Evolutionary conservation across 2,113 vertebrate genomes (phyloP).

Genomic region (Perca flavescens): DNA sequence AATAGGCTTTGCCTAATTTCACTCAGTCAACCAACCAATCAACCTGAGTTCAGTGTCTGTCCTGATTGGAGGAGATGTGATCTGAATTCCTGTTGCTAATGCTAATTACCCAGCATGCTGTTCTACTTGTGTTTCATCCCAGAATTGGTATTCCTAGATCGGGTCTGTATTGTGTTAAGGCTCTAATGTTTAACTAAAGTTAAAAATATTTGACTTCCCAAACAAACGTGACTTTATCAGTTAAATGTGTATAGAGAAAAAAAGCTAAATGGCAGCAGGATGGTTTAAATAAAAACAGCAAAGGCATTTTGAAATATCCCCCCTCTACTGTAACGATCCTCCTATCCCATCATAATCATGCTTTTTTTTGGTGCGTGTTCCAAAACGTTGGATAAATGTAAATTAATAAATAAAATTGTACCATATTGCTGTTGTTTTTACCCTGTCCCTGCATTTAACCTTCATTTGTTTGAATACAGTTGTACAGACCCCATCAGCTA

Average conservation of each 20-base stretch:
- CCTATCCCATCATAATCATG: not conserved
- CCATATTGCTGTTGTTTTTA: not conserved
- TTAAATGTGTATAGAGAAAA: not conserved
- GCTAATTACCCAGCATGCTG: conserved; percentile 74
- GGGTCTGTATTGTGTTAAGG: not conserved
- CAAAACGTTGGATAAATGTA: not conserved
- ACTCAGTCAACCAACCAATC: conserved; percentile 74
- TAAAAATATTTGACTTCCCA: not conserved
- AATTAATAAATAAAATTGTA: not conserved
- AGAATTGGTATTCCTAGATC: conserved; percentile 52
- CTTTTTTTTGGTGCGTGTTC: not conserved
- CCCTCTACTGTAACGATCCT: not conserved
- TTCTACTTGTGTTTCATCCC: conserved; percentile 59
- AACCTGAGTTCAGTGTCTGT: conserved; percentile 59
- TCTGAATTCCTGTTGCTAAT: conserved; percentile 69
- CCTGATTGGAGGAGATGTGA: conserved; percentile 65
- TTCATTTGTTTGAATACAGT: not conserved
- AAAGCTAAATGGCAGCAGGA: not conserved
- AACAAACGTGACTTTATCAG: not conserved
- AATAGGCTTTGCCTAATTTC: conserved; percentile 78
- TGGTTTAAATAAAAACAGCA: conserved; percentile 17
- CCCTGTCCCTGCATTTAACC: not conserved
- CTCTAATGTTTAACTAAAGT: not conserved
- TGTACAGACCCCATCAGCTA: not conserved
- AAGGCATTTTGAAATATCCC: not conserved